Base-by-base conservation (phyloP, 2,888 invertebrate species). In the Quadriops clusia region DNA sequence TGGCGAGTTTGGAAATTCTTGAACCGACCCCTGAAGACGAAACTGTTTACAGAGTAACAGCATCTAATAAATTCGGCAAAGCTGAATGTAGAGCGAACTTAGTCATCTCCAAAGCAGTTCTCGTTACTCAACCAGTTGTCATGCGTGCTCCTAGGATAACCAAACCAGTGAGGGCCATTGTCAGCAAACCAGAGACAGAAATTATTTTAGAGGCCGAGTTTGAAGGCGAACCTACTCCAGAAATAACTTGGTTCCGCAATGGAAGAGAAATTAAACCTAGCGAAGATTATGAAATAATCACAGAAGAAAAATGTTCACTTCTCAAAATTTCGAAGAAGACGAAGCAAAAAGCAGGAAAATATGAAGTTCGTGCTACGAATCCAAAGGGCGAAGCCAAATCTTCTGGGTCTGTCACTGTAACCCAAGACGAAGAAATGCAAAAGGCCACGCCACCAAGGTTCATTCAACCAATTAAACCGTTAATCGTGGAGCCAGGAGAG, bases 191-290 rank as follows among this genome's bases (percentile, higher is more conserved):
- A 50, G 74, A 76, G 33, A 71, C 76, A 40, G 72, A 77, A 17
- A 66, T 86, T 36, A 65, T 72, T 29, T 64, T 86, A 35, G 70
- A 70, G 44, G 81, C 81, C 14, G 70, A 72, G 44, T 86, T 80
- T 55, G 74, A 76, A 50, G 82, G 84, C 24, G 58, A 65, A 28
- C 77, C 81, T 7, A 65, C 67, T 40, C 76, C 77, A n/a, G 73
- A 74, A 53, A 68, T 91, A 12, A 78, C 75, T 51, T 94, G 93
- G 94, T 73, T 72, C 48, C 74, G 80, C 47, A 89, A 90, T 56
- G 86, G 85, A 30, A 74, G 79, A 49, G 77, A 77, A 51, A 70
- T 91, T 21, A 63, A 68, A 47, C 64, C 72, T 24, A 70, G 67
- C 43, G 69, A 76, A 28, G 72, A 77, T 40, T 72, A 70, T 36